Evolutionary conservation across 2,113 vertebrate genomes (phyloP), one percentile per base, ranked within the genome.

Genomic region (Athene cunicularia): DNA sequence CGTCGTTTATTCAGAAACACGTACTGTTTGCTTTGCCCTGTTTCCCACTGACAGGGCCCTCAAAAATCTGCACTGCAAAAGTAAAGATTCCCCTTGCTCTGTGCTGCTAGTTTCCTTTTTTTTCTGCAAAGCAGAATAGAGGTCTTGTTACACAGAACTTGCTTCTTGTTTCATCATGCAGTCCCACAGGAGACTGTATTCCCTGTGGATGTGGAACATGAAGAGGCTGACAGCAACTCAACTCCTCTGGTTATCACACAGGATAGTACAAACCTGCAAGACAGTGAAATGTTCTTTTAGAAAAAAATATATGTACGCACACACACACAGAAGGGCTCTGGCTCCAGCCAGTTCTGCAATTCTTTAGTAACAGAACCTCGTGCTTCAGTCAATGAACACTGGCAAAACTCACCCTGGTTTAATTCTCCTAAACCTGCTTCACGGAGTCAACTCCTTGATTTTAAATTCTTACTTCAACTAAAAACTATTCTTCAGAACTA

Each of bases 271-370:
- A 23, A 41, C 37, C 52, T 22, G 32, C 11, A 28, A 75, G 37
- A 5, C 0, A 28, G 15, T 2, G 49, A 11, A 16, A 28, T 1
- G 3, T 20, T 35, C 74, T 35, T 20, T 28, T 0, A n/a, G 30
- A 45, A 66, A 18, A n/a, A 33, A 32, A 47, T 11, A 3, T 11
- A 30, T 6, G 17, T 9, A 6, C 1, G 9, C 2, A 8, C 1
- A 15, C 27, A 39, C 5, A 17, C 13, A 26, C 4, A 18, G 5
- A 16, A 28, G 28, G 85, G 66, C 60, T 66, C 35, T 64, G 72
- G 4, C 2, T 53, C 39, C 47, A 75, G 80, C 5, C 33, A 52
- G 5, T 5, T 41, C 64, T 32, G 49, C 19, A 19, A 8, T 5
- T 37, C 66, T 14, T 19, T 11, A 68, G 84, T 2, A 66, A 71